Base-by-base conservation (phyloP, 2,888 invertebrate species). In the Epinotia nisella region DNA sequence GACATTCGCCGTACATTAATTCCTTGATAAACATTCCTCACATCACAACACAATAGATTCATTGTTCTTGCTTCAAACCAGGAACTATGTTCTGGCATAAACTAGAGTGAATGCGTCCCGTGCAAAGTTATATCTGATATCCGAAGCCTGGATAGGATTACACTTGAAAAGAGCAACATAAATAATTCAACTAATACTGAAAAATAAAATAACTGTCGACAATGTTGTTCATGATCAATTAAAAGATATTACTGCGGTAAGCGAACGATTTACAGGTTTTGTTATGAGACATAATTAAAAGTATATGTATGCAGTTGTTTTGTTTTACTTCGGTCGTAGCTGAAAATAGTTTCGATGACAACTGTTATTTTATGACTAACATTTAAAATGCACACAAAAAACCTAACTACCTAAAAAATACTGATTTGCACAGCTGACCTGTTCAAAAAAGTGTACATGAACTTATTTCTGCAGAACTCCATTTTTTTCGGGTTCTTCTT, bases 11-110 rank as follows among this genome's bases (percentile, higher is more conserved):
- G 73, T 73, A 73, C 73, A 73, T 73, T 73, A 73, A 73, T 73
- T 73, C 73, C 73, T 73, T 73, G 73, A 73, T 73, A 73, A 73
- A 73, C 73, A 73, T 73, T 73, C 73, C 73, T 73, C 73, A 69
- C 73, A 73, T 73, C 73, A 73, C 68, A 56, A 59, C 64, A 73
- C 73, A 73, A 73, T 73, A 73, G 73, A 73, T 73, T 73, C 73
- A 73, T 73, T 73, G 73, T 73, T 58, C 69, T 64, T 64, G 73
- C 73, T 73, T 73, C 73, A 73, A 73, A 69, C 73, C 64, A 69
- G 73, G 64, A 73, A 73, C 73, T 73, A 69, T 69, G 73, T 64
- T 49, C 64, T 59, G 41, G 64, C 73, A 41, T 69, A 73, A 73
- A 73, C 73, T 69, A 51, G 59, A 69, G 39, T 58, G 73, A 73